These are phyloP conservation scores for Chrysochloris asiatica DNA, from an alignment of 2,113 vertebrate species.

Conservation along the genomic window DNA sequence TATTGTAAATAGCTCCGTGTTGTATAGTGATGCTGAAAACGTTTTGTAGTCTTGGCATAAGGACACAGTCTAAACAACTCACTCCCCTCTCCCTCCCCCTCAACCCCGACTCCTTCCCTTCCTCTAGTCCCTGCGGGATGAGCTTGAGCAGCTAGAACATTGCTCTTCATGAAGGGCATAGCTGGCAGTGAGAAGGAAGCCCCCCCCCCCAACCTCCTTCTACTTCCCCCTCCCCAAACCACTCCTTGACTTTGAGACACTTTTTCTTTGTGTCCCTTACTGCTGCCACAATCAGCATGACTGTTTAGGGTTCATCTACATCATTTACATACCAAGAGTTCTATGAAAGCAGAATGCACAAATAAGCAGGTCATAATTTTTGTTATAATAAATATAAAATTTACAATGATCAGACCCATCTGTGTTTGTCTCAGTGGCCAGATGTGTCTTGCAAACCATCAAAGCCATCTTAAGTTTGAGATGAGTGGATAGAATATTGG, in stretches of 20 bases:
- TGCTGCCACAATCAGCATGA: conserved; percentile 95
- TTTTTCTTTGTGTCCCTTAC: conserved; percentile 85
- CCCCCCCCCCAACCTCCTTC: background rate
- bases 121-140: background rate
- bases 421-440: conserved; percentile 76
- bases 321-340: conserved; percentile 90
- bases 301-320: conserved; percentile 91
- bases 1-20: conserved; percentile 96
- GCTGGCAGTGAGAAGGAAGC: background rate
- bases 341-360: conserved; percentile 89
- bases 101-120: background rate
- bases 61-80: conserved; percentile 81
- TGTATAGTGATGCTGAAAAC: conserved; percentile 93
- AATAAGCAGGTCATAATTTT: conserved; percentile 93
- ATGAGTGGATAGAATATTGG: background rate
- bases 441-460: background rate
- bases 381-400: conserved; percentile 99
- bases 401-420: conserved; percentile 87
- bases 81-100: background rate
- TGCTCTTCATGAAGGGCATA: conserved; percentile 30
- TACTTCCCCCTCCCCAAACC: conserved; percentile 17
- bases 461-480: background rate
- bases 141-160: conserved; percentile 19
- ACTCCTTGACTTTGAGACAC: conserved; percentile 73
- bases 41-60: conserved; percentile 85